Evolutionary conservation across 2,888 invertebrate genomes (phyloP).

Genomic region (Halocaridina rubra): DNA sequence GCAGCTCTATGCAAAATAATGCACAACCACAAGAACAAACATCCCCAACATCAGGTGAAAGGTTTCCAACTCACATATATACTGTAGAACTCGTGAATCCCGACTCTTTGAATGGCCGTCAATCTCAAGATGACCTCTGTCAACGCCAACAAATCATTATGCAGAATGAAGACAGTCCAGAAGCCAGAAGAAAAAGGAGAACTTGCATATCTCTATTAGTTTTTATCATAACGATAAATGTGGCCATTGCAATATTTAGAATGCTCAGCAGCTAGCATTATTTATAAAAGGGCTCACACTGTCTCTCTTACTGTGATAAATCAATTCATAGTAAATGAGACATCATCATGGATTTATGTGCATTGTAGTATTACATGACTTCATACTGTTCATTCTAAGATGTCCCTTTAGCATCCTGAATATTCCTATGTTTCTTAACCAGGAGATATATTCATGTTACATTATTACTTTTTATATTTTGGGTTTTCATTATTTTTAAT

Average conservation of each 20-base stretch:
- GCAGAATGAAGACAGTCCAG: not conserved
- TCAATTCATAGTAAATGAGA: too few relatives aligned
- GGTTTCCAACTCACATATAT: not conserved
- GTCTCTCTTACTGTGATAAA: not conserved
- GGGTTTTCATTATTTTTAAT: too few relatives aligned
- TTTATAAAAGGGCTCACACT: not conserved
- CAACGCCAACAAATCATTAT: not conserved
- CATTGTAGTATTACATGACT: too few relatives aligned
- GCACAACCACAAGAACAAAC: not conserved
- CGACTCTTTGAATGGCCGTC: not conserved
- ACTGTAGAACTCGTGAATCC: not conserved
- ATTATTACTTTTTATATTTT: too few relatives aligned
- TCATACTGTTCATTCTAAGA: too few relatives aligned
- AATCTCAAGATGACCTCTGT: not conserved
- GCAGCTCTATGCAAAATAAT: not conserved
- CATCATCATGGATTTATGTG: too few relatives aligned
- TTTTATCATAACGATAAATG: constrained; percentile 21
- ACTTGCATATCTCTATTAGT: constrained; percentile 6
- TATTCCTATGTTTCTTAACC: too few relatives aligned
- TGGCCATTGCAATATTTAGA: not conserved
- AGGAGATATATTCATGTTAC: too few relatives aligned
- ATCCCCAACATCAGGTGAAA: not conserved
- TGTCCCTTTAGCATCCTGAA: too few relatives aligned
- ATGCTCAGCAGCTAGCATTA: not conserved
- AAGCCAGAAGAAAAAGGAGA: not conserved